Evolutionary conservation across 2,113 vertebrate genomes (phyloP).

Genomic region (Peromyscus maniculatus): DNA sequence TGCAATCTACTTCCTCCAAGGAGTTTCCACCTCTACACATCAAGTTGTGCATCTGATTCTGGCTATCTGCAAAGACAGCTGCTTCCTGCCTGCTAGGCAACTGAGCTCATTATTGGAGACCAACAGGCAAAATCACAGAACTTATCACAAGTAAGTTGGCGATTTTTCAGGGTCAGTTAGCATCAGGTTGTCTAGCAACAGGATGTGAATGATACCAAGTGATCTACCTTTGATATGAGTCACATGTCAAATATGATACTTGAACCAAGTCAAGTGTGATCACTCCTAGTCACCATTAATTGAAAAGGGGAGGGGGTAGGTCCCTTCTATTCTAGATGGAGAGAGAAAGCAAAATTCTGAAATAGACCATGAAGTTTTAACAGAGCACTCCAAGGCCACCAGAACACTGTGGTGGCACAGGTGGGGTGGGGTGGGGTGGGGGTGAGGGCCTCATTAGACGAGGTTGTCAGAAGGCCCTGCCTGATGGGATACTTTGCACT

Average conservation of each 20-base stretch:
- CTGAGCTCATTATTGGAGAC: background rate
- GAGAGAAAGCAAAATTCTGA: background rate
- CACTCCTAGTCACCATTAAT: background rate
- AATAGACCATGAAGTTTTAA: background rate
- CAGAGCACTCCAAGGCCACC: background rate
- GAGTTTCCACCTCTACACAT: background rate
- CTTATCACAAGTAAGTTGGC: background rate
- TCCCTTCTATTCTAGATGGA: background rate
- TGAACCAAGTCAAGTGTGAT: background rate
- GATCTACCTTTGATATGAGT: background rate
- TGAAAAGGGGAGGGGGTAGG: no score
- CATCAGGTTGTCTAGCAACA: constrained; percentile 17
- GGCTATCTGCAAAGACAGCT: background rate
- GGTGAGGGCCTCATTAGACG: background rate
- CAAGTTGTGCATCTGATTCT: background rate
- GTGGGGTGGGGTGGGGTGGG: background rate
- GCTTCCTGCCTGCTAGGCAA: background rate
- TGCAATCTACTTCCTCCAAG: background rate
- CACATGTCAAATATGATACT: background rate
- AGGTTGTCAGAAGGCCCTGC: background rate
- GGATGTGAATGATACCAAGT: background rate
- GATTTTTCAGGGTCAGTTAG: background rate
- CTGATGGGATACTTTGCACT: background rate
- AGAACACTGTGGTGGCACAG: background rate
- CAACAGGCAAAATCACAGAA: background rate